Percentiles rank a stretch among this genome's conserved stretches.
Evolutionary conservation across 1,140 invertebrate species (phyloP).

Genomic region (Caenorhabditis remanei): DNA sequence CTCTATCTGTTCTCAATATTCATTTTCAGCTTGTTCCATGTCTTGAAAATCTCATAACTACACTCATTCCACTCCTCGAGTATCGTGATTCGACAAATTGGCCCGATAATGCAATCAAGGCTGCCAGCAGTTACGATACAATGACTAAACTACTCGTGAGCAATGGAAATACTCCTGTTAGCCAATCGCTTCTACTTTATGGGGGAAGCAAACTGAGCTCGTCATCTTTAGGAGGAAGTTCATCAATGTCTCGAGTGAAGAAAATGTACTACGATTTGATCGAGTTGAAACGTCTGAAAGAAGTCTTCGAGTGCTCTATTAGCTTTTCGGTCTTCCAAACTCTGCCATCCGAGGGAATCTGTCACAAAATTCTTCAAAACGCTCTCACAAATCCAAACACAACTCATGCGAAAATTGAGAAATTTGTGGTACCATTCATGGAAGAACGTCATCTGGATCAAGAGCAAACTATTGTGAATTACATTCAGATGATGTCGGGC

Average conservation of each 20-base stretch:
- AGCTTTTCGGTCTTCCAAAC: conserved; percentile 22
- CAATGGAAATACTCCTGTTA: conserved; percentile 2
- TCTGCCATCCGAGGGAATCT: conserved; percentile 14
- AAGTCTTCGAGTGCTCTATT: conserved; percentile 34
- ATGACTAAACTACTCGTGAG: not conserved
- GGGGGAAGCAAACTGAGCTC: not conserved
- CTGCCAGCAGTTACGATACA: conserved; percentile 27
- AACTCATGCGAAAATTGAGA: conserved; percentile 35
- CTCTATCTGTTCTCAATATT: not conserved
- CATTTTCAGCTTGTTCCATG: conserved; percentile 40
- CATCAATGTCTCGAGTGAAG: conserved; percentile 20
- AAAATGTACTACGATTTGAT: conserved; percentile 44
- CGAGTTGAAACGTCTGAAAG: conserved; percentile 33
- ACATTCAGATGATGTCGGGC: conserved; percentile 36
- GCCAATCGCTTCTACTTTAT: not conserved
- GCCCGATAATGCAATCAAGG: conserved; percentile 27
- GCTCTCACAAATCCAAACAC: conserved; percentile 10
- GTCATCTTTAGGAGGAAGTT: not conserved
- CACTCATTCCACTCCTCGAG: not conserved
- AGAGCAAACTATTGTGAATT: conserved; percentile 47
- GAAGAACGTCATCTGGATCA: conserved; percentile 26
- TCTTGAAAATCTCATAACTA: not conserved
- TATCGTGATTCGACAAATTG: not conserved
- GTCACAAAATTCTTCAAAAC: conserved; percentile 51
- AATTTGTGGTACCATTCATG: conserved; percentile 31